Evolutionary conservation across 2,888 invertebrate species (phyloP).

Genomic region (Lasioglossum villosulum): DNA sequence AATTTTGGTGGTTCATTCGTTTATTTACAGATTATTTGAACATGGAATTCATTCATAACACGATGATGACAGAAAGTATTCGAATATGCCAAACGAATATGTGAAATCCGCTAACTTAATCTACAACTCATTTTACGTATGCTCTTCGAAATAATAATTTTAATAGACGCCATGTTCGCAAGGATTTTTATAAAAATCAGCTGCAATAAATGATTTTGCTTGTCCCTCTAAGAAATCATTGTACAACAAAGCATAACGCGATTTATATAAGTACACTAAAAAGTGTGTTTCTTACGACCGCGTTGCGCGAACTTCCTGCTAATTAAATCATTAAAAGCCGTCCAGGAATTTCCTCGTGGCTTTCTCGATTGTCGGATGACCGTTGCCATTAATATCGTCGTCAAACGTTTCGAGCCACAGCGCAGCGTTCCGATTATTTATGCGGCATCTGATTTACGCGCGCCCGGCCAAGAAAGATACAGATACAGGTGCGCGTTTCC

Average conservation of each 20-base stretch:
- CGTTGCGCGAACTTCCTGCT: background rate
- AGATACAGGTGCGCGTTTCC: constrained; percentile 47
- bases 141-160: background rate
- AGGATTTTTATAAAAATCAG: too few species aligned
- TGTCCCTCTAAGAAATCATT: background rate
- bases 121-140: too few species aligned
- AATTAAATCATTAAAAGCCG: constrained; percentile 46
- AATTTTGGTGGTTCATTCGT: too few species aligned
- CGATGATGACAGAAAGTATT: background rate
- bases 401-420: constrained; percentile 8
- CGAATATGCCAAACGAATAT: too few species aligned
- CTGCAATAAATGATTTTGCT: background rate
- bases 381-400: constrained; percentile 46
- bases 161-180: too few species aligned
- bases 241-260: background rate
- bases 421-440: constrained; percentile 53
- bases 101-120: too few species aligned
- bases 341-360: background rate
- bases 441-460: constrained; percentile 57
- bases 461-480: background rate
- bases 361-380: background rate
- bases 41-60: background rate
- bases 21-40: too few species aligned
- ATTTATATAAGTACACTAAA: background rate
- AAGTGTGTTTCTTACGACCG: background rate